Evolutionary conservation across 1,140 invertebrate genomes (phyloP), one percentile per base, ranked within the genome.

Genomic region (Theocolax elegans): DNA sequence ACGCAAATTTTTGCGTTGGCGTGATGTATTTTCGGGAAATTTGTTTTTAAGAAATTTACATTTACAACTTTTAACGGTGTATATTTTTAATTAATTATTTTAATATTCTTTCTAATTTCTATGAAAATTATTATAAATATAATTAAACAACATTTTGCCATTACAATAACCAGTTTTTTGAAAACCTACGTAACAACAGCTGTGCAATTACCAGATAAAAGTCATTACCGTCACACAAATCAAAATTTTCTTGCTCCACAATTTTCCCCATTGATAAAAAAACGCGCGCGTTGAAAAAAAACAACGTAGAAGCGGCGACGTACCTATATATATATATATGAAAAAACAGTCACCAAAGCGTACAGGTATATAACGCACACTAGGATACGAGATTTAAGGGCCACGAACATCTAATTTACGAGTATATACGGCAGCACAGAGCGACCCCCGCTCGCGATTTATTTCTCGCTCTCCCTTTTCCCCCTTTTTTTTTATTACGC

Each of bases 371-470:
- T 19, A 10, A 19, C 15, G 42, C 13, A 23, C 12, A 40, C 48
- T 42, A 29, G 58, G 65, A 49, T 48, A 23, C 49, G 62, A 68
- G 71, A 72, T 72, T 72, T 72, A 68, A 68, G 71, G 60, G 66
- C 51, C 44, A 49, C 46, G 65, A 65, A 62, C 29, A 44, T 64
- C 71, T 72, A 72, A 72, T 72, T 68, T 72, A 72, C 65, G 66
- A 72, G 71, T 53, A 56, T 58, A 40, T 25, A 21, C 51, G 9
- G 1, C 38, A 17, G 44, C 27, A 17, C 44, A 21, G 10, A 9
- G 48, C 29, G 51, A 9, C n/a, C n/a, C 1, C 51, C 27, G 42
- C 38, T 13, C 38, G 59, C 58, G 59, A 62, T 63, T 63, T 63
- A 62, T 63, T 69, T 63, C 48, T 21, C 59, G 74, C 73, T 71